phyloP scores from a whole-genome alignment of 2,888 invertebrate species.

The Cyclophora albipunctata region DNA sequence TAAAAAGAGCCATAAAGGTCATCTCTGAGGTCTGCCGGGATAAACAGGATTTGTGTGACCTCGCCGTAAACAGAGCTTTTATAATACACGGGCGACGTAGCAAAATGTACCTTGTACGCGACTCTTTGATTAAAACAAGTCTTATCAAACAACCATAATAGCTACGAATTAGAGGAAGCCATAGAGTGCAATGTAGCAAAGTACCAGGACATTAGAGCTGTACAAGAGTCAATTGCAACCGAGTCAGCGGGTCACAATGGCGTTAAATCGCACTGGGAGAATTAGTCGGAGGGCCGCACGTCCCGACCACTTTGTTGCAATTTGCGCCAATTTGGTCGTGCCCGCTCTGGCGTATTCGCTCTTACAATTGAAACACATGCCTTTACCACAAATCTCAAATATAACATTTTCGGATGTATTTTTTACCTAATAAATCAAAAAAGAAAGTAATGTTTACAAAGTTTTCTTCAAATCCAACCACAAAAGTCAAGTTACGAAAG shows the following conservation, averaged over 20 bases:
- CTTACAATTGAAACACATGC: too few species aligned
- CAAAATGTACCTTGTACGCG: neutral
- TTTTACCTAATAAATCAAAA: too few species aligned
- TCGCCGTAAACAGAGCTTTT: conserved; percentile 6
- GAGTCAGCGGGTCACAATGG: conserved; percentile 31
- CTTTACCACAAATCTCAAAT: too few species aligned
- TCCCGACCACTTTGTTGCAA: conserved; percentile 51
- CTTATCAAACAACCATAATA: conserved; percentile 2
- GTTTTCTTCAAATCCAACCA: too few species aligned
- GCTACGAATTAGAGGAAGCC: conserved; percentile 3
- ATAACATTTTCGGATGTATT: too few species aligned
- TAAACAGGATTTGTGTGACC: conserved; percentile 13
- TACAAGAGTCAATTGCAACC: conserved; percentile 39
- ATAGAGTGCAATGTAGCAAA: conserved; percentile 13
- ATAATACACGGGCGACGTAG: conserved; percentile 8
- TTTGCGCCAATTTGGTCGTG: conserved; percentile 44
- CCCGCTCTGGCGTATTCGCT: conserved; percentile 7
- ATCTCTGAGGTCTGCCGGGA: conserved; percentile 6
- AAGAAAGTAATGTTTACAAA: too few species aligned
- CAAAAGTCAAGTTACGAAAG: too few species aligned
- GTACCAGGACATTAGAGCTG: conserved; percentile 24
- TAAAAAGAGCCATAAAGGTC: conserved; percentile 14
- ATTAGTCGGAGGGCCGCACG: conserved; percentile 36
- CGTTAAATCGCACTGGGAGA: conserved; percentile 45
- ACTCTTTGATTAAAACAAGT: too few species aligned